These are phyloP conservation scores for Pseudopipra pipra DNA, from an alignment of 2,113 vertebrate genomes.

Conservation along the genomic window DNA sequence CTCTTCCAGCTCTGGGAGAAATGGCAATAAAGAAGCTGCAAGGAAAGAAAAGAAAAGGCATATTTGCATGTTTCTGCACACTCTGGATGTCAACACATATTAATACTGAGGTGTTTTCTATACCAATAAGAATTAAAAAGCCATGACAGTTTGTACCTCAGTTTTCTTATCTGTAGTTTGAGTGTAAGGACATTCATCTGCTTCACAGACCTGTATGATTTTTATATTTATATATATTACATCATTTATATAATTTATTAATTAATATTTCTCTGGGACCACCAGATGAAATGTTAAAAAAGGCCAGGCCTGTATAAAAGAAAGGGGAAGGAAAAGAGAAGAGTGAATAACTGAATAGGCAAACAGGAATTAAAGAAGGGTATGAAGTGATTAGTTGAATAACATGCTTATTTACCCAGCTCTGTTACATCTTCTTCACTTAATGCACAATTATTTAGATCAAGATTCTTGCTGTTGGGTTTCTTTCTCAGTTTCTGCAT, in stretches of 20 bases:
- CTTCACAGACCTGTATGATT: neutral
- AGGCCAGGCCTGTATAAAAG: neutral
- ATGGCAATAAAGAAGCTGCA: conserved; percentile 64
- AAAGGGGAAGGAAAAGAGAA: neutral
- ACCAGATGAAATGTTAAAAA: neutral
- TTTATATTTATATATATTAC: neutral
- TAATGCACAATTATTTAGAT: conserved; percentile 79
- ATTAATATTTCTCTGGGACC: neutral
- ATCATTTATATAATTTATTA: neutral
- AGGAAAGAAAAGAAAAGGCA: neutral
- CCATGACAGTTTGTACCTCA: neutral
- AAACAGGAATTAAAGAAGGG: neutral
- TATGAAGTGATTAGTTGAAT: neutral
- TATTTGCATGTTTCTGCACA: neutral
- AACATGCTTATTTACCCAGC: conserved; percentile 69
- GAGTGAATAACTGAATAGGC: neutral
- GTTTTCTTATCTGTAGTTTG: neutral
- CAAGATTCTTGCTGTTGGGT: conserved; percentile 67
- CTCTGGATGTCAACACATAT: neutral
- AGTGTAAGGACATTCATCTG: neutral
- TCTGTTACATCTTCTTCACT: conserved; percentile 76
- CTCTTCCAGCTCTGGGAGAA: conserved; percentile 82
- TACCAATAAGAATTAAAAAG: neutral
- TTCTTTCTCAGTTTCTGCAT: conserved; percentile 80
- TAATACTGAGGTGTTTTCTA: neutral